Conservation (phyloP, 1,140 invertebrate genomes). For the Anadara kagoshimensis region DNA sequence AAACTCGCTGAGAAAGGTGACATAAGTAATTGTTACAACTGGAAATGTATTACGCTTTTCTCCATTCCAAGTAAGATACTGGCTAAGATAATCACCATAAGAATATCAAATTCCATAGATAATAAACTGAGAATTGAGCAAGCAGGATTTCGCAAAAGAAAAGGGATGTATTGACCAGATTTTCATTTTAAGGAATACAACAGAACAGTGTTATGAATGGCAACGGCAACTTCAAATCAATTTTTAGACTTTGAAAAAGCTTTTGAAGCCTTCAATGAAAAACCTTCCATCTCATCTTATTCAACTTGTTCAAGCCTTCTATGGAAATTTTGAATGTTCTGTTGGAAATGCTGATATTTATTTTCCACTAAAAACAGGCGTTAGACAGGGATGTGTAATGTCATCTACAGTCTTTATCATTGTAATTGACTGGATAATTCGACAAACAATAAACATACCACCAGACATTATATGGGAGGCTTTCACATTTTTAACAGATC, state of each 20-base stretch:
- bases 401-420: slow-evolving; percentile 18
- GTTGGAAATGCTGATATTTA: slow-evolving; percentile 8
- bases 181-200: slow-evolving; percentile 10
- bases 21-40: too few relatives aligned
- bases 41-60: too few relatives aligned
- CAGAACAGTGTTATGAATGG: slow-evolving; percentile 11
- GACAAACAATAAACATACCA: slow-evolving; percentile 9
- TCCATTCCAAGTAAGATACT: too few relatives aligned
- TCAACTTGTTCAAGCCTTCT: slow-evolving; percentile 5
- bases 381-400: too few relatives aligned
- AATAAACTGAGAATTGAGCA: too few relatives aligned
- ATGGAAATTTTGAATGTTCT: slow-evolving; percentile 9
- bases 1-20: too few relatives aligned
- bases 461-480: slow-evolving; percentile 14
- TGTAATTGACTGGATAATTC: slow-evolving; percentile 10
- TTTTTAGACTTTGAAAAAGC: slow-evolving; percentile 6
- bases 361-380: slow-evolving; percentile 11
- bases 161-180: slow-evolving; percentile 14
- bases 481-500: neutral
- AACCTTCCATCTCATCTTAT: slow-evolving; percentile 9
- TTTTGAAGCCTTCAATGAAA: neutral
- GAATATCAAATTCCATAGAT: too few relatives aligned
- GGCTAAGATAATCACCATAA: too few relatives aligned
- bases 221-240: slow-evolving; percentile 9
- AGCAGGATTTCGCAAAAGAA: slow-evolving; percentile 8